Evolutionary conservation across 2,888 invertebrate genomes (phyloP).

Genomic region (Athetis lepigone): DNA sequence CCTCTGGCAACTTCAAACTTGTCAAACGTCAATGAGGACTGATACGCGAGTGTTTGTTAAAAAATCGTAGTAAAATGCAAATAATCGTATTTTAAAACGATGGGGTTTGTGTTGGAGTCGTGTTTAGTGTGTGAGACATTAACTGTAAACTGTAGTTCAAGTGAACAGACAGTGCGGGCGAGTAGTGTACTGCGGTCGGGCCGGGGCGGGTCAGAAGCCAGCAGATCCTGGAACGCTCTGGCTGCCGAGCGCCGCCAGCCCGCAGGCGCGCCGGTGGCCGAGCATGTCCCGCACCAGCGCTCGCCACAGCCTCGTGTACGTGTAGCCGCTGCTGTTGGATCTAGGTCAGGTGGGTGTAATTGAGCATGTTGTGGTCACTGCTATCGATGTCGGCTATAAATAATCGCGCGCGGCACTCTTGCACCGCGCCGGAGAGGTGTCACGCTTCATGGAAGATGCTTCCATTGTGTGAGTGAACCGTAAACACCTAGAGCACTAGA

Average conservation of each 20-base stretch:
- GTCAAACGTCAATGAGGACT: conserved; percentile 63
- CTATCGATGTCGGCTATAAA: conserved; percentile 67
- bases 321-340: conserved; percentile 22
- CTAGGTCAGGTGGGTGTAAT: conserved; percentile 50
- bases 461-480: neutral
- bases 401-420: conserved; percentile 78
- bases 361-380: conserved; percentile 54
- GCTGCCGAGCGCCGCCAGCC: conserved; percentile 31
- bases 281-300: conserved; percentile 47
- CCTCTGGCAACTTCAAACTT: conserved; percentile 59
- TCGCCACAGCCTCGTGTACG: conserved; percentile 40
- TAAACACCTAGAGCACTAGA: neutral
- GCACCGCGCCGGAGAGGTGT: conserved; percentile 70
- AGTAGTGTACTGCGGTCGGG: conserved; percentile 33
- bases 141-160: conserved; percentile 30
- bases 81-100: conserved; percentile 64
- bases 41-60: conserved; percentile 59
- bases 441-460: neutral
- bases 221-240: conserved; percentile 35
- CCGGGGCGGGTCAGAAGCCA: conserved; percentile 61
- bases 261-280: conserved; percentile 13
- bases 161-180: conserved; percentile 42
- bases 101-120: conserved; percentile 66
- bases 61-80: conserved; percentile 63
- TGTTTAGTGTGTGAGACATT: conserved; percentile 53